Base-by-base conservation (phyloP, 2,888 invertebrate species). In the Andrena marginata region DNA sequence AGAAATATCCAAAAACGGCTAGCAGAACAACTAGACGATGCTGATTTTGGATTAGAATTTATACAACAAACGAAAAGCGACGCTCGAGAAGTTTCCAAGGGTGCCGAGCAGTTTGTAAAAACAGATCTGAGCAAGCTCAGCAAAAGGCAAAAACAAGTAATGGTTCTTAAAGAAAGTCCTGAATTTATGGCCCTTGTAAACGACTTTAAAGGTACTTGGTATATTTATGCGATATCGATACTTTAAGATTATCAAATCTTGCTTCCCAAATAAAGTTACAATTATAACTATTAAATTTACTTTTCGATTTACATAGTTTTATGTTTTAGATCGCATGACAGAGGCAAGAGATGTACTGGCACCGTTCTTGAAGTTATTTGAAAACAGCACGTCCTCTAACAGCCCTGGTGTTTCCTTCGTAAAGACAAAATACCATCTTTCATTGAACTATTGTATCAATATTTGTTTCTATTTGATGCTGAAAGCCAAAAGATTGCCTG, bases 141-240 rank as follows among this genome's bases (percentile, higher is more conserved):
- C 16, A 96, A 96, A 90, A 95, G 97, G 74, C 97, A 98, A 92
- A 97, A 97, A 90, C 91, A 97, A 72, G 96, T 97, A 90, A 93
- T 98, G 71, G 94, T 99, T 85, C 95, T 97, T 92, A 97, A 97
- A 91, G 98, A 98, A 93, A 97, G 97, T 67, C 98, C 99, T 2
- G 98, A 99, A 94, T 97, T 98, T 92, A 93, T 96, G 73, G 96
- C 96, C 4, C 95, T 99, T 13, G 95, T 97, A 69, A 95, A 96
- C 82, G 98, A 98, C 93, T 98, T 97, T 91, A 96, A 97, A 95
- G 95, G 96, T 93, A 96, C 96, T 35, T 59, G 13, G 31, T 64
- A 60, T 26, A 23, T 26, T 2, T 1, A 4, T 5, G 1, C 42
- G 16, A 10, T 63, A 48, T 26, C n/a, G 23, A 4, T 31, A 13